A percentile compares a stretch with the other conserved stretches of the same genome.
Conservation (phyloP, 2,888 invertebrate species). For the Syrphus vitripennis region DNA sequence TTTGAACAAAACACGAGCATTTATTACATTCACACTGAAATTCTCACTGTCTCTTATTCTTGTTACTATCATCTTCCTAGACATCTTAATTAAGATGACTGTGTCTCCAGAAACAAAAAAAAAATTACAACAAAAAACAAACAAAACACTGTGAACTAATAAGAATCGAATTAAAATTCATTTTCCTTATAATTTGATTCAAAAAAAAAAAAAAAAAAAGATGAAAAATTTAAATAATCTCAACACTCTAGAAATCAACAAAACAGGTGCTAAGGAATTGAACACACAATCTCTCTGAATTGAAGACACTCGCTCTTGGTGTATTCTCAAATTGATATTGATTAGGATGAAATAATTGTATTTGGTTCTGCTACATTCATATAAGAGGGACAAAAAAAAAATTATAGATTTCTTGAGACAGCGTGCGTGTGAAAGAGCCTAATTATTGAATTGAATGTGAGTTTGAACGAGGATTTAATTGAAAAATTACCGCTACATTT, state of each 20-base stretch:
- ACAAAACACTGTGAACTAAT: conserved; percentile 23
- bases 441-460: conserved; percentile 69
- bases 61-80: conserved; percentile 16
- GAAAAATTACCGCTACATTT: conserved; percentile 66
- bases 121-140: neutral
- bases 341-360: conserved; percentile 61
- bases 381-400: neutral
- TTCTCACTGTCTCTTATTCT: neutral
- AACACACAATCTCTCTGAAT: conserved; percentile 49
- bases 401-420: neutral
- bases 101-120: neutral
- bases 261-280: conserved; percentile 54
- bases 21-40: conserved; percentile 60
- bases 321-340: conserved; percentile 41
- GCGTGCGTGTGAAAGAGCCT: conserved; percentile 62
- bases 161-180: conserved; percentile 37
- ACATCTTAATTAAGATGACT: conserved; percentile 64
- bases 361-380: conserved; percentile 21
- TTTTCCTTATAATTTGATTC: conserved; percentile 4
- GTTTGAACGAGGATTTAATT: conserved; percentile 70
- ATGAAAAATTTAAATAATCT: conserved; percentile 65
- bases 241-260: conserved; percentile 30
- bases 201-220: neutral
- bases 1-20: conserved; percentile 66
- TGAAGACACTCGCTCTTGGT: conserved; percentile 23